These are phyloP conservation scores for Coptotermes formosanus DNA, from an alignment of 1,140 invertebrate species.

Conservation along the genomic window DNA sequence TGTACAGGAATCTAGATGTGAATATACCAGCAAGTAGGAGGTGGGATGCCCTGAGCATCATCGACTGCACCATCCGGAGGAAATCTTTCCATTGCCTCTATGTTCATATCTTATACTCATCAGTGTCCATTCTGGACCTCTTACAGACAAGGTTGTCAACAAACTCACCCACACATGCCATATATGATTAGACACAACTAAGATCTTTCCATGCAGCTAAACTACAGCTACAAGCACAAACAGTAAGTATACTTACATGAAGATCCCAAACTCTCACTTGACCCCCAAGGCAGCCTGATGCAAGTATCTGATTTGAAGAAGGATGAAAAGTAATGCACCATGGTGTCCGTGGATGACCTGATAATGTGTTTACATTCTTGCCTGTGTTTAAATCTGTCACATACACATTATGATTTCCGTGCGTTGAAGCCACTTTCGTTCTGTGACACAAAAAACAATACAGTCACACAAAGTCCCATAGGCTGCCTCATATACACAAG, in stretches of 20 bases:
- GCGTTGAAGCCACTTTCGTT: slow-evolving; percentile 81
- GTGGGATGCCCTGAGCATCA: no score
- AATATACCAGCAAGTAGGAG: no score
- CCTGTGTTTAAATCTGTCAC: slow-evolving; percentile 79
- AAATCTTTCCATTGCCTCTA: no score
- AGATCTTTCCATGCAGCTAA: background rate
- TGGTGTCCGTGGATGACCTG: slow-evolving; percentile 84
- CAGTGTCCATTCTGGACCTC: no score
- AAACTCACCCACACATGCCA: no score
- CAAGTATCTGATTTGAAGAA: slow-evolving; percentile 76
- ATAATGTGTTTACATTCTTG: slow-evolving; percentile 73
- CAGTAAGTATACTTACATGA: slow-evolving; percentile 59
- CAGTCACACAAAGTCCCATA: no score
- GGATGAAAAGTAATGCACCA: slow-evolving; percentile 92
- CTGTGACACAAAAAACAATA: slow-evolving; percentile 46
- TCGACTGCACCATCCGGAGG: no score
- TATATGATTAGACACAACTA: no score
- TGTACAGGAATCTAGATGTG: no score
- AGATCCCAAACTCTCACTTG: slow-evolving; percentile 91
- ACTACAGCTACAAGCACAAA: background rate
- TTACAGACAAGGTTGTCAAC: no score
- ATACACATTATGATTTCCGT: slow-evolving; percentile 91
- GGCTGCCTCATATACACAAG: no score
- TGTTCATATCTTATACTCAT: no score
- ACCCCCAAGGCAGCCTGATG: slow-evolving; percentile 84